phyloP scores from a whole-genome alignment of 2,113 vertebrate genomes.

The Mustelus asterias region DNA sequence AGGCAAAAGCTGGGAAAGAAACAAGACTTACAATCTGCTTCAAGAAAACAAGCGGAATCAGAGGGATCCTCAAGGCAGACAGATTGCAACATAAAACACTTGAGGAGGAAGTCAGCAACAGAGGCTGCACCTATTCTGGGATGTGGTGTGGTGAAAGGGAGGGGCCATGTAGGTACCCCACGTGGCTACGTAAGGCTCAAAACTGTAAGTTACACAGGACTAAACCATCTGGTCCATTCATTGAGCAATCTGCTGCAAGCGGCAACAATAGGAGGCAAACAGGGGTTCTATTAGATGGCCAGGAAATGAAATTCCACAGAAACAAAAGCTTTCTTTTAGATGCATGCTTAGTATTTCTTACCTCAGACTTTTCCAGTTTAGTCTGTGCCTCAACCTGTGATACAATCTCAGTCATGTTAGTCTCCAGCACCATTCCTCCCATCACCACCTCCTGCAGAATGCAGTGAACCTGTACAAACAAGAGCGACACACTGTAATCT shows the following conservation, averaged over 20 bases:
- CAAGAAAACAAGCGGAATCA: background rate
- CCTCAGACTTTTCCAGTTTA: conserved; percentile 89
- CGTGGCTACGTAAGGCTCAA: background rate
- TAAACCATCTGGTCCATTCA: background rate
- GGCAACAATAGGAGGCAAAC: background rate
- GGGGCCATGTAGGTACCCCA: background rate
- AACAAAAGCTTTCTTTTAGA: background rate
- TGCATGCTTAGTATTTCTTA: conserved; percentile 46
- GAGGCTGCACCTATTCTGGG: background rate
- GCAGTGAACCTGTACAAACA: conserved; percentile 40
- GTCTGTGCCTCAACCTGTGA: conserved; percentile 82
- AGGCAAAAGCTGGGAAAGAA: background rate
- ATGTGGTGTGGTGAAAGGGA: background rate
- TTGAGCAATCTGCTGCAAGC: background rate
- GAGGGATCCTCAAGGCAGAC: background rate
- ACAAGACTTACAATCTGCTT: background rate
- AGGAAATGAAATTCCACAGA: background rate
- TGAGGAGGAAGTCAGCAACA: background rate
- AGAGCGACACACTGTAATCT: background rate
- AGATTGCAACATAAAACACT: background rate
- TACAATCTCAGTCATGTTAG: conserved; percentile 92
- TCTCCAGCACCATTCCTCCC: conserved; percentile 91
- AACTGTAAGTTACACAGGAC: background rate
- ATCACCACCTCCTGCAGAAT: conserved; percentile 92
- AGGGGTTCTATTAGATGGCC: background rate